phyloP scores from a whole-genome alignment of 2,888 invertebrate genomes.

The Dorcus parallelipipedus region DNA sequence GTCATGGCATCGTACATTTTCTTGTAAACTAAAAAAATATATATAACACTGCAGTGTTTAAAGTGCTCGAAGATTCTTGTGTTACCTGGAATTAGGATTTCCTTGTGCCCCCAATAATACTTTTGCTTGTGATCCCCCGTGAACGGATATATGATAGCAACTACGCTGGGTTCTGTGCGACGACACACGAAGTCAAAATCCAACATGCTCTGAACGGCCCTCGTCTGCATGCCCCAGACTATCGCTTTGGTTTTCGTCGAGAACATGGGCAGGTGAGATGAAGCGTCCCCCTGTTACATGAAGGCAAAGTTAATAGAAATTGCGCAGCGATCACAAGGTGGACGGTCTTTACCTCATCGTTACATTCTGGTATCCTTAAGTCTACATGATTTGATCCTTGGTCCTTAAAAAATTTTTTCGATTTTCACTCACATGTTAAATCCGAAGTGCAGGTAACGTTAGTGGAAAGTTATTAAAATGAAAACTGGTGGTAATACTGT shows the following conservation, averaged over 20 bases:
- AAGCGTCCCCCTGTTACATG: constrained; percentile 34
- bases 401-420: constrained; percentile 33
- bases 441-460: not conserved
- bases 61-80: constrained; percentile 33
- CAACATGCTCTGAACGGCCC: constrained; percentile 95
- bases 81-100: constrained; percentile 72
- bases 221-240: constrained; percentile 98
- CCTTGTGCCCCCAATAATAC: constrained; percentile 99
- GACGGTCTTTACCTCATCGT: constrained; percentile 25
- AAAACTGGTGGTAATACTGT: not conserved
- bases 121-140: constrained; percentile 99
- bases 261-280: constrained; percentile 61
- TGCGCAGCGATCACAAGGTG: constrained; percentile 1
- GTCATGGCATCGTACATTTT: constrained; percentile 95
- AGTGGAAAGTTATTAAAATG: not conserved
- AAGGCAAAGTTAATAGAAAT: constrained; percentile 7
- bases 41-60: too few species aligned
- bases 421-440: not conserved
- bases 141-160: constrained; percentile 97
- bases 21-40: constrained; percentile 68
- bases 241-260: constrained; percentile 85
- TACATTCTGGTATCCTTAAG: constrained; percentile 34
- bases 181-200: constrained; percentile 95
- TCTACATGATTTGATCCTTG: constrained; percentile 40
- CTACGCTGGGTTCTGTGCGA: constrained; percentile 84